phyloP scores from a whole-genome alignment of 1,140 invertebrate species.

The Aleiodes sp. region DNA sequence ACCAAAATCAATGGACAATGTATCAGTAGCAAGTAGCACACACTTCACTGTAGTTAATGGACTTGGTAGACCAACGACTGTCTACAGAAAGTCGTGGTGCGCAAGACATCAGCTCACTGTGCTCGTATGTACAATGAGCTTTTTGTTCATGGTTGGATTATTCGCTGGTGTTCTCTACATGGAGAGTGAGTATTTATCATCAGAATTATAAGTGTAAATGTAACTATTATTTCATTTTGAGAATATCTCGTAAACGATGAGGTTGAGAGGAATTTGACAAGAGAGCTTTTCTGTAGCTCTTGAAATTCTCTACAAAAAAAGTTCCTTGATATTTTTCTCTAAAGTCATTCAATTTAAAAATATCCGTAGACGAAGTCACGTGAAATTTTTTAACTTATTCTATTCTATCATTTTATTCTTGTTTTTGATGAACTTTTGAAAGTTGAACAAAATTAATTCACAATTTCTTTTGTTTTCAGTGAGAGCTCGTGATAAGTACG shows the following conservation, averaged over 20 bases:
- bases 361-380: too few relatives aligned
- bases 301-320: too few relatives aligned
- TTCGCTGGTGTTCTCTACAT: slow-evolving; percentile 74
- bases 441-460: too few relatives aligned
- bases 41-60: slow-evolving; percentile 87
- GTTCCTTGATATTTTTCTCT: neutral
- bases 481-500: slow-evolving; percentile 68
- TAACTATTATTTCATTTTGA: neutral
- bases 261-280: too few relatives aligned
- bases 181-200: slow-evolving; percentile 63
- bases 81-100: slow-evolving; percentile 73
- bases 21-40: slow-evolving; percentile 83
- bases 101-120: slow-evolving; percentile 80
- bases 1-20: slow-evolving; percentile 68
- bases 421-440: too few relatives aligned
- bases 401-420: too few relatives aligned
- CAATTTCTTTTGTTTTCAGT: slow-evolving; percentile 69
- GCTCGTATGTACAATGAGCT: slow-evolving; percentile 80
- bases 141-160: slow-evolving; percentile 80
- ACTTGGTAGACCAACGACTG: slow-evolving; percentile 71
- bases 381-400: too few relatives aligned
- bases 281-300: too few relatives aligned
- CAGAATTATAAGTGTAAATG: neutral
- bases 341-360: too few relatives aligned
- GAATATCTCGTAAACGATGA: too few relatives aligned